These are phyloP conservation scores for Electrona antarctica DNA, from an alignment of 2,113 vertebrate genomes.

Conservation along the genomic window DNA sequence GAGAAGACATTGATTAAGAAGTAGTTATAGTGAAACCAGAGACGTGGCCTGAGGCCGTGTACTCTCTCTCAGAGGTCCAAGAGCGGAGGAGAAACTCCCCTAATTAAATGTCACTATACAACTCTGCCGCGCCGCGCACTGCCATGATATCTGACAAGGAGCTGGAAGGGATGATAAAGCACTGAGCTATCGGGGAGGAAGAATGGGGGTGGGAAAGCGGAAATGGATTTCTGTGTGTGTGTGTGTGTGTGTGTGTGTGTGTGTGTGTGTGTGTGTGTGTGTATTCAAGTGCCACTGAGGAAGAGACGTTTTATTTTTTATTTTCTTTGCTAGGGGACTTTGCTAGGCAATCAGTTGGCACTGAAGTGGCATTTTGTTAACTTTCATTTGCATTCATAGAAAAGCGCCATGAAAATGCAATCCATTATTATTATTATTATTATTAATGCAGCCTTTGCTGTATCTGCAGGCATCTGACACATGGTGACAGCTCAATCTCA, in stretches of 20 bases:
- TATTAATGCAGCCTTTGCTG: too few species aligned
- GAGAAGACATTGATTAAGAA: slow-evolving; percentile 37
- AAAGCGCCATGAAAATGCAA: too few species aligned
- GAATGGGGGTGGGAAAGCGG: background rate
- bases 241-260: too few species aligned
- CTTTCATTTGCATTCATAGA: slow-evolving; percentile 53
- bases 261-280: too few species aligned
- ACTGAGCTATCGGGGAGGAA: background rate
- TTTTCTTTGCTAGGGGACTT: slow-evolving; percentile 18
- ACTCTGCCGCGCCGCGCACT: slow-evolving; percentile 61
- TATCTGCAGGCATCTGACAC: too few species aligned
- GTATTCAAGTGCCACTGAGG: slow-evolving; percentile 22
- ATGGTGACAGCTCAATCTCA: too few species aligned
- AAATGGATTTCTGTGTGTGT: too few species aligned
- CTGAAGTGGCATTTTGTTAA: slow-evolving; percentile 54
- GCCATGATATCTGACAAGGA: slow-evolving; percentile 57
- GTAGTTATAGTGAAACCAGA: slow-evolving; percentile 34
- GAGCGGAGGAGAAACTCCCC: slow-evolving; percentile 47
- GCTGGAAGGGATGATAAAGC: background rate
- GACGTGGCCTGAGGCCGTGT: slow-evolving; percentile 31
- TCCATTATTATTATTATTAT: too few species aligned
- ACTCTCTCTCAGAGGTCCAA: slow-evolving; percentile 28
- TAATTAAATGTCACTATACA: slow-evolving; percentile 70
- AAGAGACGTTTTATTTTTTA: slow-evolving; percentile 30
- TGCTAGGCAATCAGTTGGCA: slow-evolving; percentile 52